Evolutionary conservation across 1,140 invertebrate genomes (phyloP), one percentile per base, ranked within the genome.

Genomic region (Brachionus sp.): DNA sequence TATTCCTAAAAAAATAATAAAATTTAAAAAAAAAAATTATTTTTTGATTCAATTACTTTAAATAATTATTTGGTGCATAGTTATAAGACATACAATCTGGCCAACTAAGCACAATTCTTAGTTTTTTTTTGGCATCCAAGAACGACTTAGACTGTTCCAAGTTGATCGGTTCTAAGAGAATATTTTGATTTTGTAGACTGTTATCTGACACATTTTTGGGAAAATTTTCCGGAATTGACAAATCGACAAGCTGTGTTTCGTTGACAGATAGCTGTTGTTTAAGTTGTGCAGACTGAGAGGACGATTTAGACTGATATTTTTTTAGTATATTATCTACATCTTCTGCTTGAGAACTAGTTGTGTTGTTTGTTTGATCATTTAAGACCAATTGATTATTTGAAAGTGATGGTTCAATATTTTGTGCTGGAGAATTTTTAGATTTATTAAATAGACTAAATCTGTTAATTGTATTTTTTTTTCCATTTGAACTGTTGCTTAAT

Each of bases 31-130:
- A 5, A 82, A n/a, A 7, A 25, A n/a, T n/a, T 42, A 50, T 12
- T 66, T 35, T 23, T 19, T 42, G 39, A 7, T 33, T n/a, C 39
- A 37, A 39, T 70, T 64, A 84, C 75, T 82, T 42, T 29, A 66
- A 66, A 33, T 35, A 10, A 35, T 53, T 29, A 85, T 84, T 25
- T 83, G 84, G 82, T 84, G 83, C 39, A 19, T 75, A 35, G 84
- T 75, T 53, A 57, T 39, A 73, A 33, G 12, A 16, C 29, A 78
- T 19, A 57, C 87, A 86, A 73, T 90, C 89, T 19, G 86, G 87
- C 64, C 92, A 94, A 84, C 95, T 95, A 4, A 99, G 90, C 35
- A 98, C 96, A 83, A 95, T 91, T 50, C 96, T 91, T 44, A 99
- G 90, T 87, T 98, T 97, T 84, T 94, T 92, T 88, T 98, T 97